These are phyloP conservation scores for Agrypnus murinus DNA, from an alignment of 2,888 invertebrate genomes.

Conservation along the genomic window DNA sequence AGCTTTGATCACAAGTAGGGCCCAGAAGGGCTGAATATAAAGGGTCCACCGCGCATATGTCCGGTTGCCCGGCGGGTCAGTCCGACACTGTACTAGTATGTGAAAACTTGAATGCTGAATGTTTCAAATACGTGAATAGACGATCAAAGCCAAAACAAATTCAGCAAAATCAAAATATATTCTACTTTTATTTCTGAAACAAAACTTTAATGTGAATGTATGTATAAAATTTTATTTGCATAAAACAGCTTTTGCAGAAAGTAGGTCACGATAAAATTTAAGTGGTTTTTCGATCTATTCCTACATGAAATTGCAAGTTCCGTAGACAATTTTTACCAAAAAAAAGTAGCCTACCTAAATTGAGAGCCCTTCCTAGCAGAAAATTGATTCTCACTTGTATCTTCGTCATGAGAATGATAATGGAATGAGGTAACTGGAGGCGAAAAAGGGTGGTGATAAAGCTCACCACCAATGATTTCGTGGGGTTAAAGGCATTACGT, in stretches of 20 bases:
- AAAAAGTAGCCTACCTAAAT: background rate
- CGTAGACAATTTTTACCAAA: background rate
- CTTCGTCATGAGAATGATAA: background rate
- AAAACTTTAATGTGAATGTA: too few species aligned
- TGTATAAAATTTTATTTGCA: background rate
- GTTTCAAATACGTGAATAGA: too few species aligned
- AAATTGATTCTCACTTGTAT: conserved; percentile 1
- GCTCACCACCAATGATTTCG: background rate
- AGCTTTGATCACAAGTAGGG: too few species aligned
- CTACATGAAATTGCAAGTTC: background rate
- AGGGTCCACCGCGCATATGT: too few species aligned
- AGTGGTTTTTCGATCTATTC: background rate
- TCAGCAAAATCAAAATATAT: too few species aligned
- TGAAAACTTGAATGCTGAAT: too few species aligned
- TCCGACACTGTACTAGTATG: too few species aligned
- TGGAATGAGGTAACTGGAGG: too few species aligned
- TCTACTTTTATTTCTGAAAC: too few species aligned
- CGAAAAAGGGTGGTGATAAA: background rate
- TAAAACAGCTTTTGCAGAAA: background rate
- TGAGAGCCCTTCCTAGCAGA: background rate
- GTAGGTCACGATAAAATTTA: conserved; percentile 3
- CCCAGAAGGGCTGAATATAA: too few species aligned
- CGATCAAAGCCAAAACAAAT: too few species aligned
- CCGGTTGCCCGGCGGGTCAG: too few species aligned
- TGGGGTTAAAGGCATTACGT: background rate